These are phyloP conservation scores for Actenoides hombroni DNA, from an alignment of 2,113 vertebrate genomes.

Conservation along the genomic window DNA sequence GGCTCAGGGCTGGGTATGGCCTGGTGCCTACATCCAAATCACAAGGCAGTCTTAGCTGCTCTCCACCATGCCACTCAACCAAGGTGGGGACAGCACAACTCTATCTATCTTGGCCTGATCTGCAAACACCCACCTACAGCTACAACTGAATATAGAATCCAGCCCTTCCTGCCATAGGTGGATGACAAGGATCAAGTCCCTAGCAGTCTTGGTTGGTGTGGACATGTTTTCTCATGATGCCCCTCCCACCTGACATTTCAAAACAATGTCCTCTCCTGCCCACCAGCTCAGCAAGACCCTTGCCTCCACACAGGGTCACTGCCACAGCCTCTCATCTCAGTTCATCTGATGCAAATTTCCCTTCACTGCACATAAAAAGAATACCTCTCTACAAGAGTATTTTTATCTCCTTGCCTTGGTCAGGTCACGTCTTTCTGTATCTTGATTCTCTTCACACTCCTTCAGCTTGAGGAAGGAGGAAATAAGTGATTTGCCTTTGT, in stretches of 20 bases:
- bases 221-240: neutral
- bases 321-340: neutral
- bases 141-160: neutral
- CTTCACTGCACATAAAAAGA: neutral
- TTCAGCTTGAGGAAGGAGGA: neutral
- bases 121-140: neutral
- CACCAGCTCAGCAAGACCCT: neutral
- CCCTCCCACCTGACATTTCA: neutral
- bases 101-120: neutral
- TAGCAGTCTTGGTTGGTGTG: neutral
- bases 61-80: neutral
- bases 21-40: neutral
- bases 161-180: neutral
- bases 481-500: neutral
- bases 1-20: neutral
- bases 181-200: fast-evolving
- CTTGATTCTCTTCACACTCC: neutral
- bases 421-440: neutral
- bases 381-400: neutral
- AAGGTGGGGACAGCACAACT: neutral
- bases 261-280: neutral
- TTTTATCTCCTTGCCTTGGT: neutral
- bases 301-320: fast-evolving
- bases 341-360: neutral
- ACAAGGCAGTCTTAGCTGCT: fast-evolving